A percentile compares a stretch with the other conserved stretches of the same genome.
These are phyloP conservation scores for Axinella damicornis DNA, from an alignment of 37 sponge, comb jelly and placozoan genomes.

Conservation along the genomic window DNA sequence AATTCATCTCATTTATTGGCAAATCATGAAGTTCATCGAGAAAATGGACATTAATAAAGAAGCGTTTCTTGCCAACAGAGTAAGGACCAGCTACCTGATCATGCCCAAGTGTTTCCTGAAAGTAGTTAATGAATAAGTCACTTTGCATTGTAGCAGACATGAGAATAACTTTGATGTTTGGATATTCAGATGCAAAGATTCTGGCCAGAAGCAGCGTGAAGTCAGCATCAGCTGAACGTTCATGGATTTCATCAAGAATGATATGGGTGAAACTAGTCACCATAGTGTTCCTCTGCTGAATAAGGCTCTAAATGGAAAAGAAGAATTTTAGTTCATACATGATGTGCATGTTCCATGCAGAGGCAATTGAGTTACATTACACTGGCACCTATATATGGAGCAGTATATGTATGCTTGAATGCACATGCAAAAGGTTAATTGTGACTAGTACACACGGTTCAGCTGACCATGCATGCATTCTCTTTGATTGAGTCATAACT, in stretches of 20 bases:
- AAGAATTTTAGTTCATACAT: too few relatives aligned
- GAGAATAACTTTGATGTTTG: conserved; percentile 45
- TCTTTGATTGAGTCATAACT: too few relatives aligned
- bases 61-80: conserved; percentile 38
- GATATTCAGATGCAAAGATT: conserved; percentile 12
- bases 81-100: conserved; percentile 26
- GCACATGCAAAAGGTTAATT: too few relatives aligned
- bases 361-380: too few relatives aligned
- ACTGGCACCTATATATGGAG: too few relatives aligned
- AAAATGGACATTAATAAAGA: conserved; percentile 33
- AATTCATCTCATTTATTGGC: background rate
- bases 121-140: conserved; percentile 35
- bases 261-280: conserved; percentile 52
- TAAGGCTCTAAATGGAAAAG: too few relatives aligned
- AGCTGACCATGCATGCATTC: too few relatives aligned
- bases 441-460: too few relatives aligned
- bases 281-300: too few relatives aligned
- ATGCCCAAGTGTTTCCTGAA: conserved; percentile 9
- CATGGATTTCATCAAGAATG: conserved; percentile 71
- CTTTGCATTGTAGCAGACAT: conserved; percentile 73
- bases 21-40: conserved; percentile 17
- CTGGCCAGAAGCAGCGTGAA: conserved; percentile 36
- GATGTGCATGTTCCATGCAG: too few relatives aligned
- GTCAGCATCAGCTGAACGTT: conserved; percentile 51
- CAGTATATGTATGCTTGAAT: too few relatives aligned